These are phyloP conservation scores for Falco punctatus DNA, from an alignment of 2,113 vertebrate species.

Conservation along the genomic window DNA sequence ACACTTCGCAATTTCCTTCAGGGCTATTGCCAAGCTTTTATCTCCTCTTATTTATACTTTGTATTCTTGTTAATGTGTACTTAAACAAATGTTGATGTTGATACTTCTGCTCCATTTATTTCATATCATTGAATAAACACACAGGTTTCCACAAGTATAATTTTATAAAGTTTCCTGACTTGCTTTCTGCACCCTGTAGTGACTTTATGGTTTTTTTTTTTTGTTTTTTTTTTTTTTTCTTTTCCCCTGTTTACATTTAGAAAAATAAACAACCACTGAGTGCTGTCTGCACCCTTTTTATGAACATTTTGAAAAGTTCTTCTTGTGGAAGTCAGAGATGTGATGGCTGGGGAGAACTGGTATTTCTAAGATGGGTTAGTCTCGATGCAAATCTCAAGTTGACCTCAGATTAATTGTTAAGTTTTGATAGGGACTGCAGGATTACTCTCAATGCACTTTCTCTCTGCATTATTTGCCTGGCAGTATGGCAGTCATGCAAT, in stretches of 20 bases:
- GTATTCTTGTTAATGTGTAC: slow-evolving; percentile 11
- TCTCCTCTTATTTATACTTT: slow-evolving; percentile 57
- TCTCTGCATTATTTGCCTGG: neutral
- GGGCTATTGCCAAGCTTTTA: slow-evolving; percentile 24
- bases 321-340: neutral
- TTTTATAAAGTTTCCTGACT: slow-evolving; percentile 10
- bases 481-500: neutral
- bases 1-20: slow-evolving; percentile 56
- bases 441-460: neutral
- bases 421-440: neutral
- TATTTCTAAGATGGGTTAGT: neutral
- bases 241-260: neutral
- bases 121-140: neutral
- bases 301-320: neutral
- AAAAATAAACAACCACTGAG: neutral
- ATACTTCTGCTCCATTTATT: slow-evolving; percentile 60
- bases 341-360: neutral
- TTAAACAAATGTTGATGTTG: slow-evolving; percentile 47
- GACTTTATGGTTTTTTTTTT: neutral
- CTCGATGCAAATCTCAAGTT: neutral
- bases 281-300: neutral
- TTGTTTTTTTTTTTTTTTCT: neutral
- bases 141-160: neutral
- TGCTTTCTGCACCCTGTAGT: neutral
- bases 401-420: neutral